These are phyloP conservation scores for Coilia nasus DNA, from an alignment of 2,797 vertebrate species.

Conservation along the genomic window DNA sequence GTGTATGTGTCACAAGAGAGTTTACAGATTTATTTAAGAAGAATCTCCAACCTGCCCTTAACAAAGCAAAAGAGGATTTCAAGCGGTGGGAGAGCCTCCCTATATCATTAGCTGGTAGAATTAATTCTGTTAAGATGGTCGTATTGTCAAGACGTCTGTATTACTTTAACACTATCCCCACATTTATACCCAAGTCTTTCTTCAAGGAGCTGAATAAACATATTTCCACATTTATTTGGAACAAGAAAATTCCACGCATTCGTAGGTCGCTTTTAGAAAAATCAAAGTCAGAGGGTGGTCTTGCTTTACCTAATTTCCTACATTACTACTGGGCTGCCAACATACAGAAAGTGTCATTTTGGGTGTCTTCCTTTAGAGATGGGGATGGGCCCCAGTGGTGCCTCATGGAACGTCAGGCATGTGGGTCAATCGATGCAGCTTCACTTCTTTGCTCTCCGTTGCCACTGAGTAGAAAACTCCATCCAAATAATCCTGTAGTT, in stretches of 20 bases:
- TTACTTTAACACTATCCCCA: not conserved
- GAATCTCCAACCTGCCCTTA: conserved; percentile 27
- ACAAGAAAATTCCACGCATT: conserved; percentile 33
- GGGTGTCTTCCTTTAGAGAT: not conserved
- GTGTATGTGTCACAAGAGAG: not conserved
- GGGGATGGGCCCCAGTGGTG: conserved; percentile 24
- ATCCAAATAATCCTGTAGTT: conserved; percentile 17
- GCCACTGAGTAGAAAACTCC: not conserved
- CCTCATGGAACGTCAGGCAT: conserved; percentile 6
- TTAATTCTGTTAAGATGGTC: conserved; percentile 27
- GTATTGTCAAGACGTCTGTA: conserved; percentile 12
- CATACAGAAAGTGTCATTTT: conserved; percentile 30
- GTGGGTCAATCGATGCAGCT: not conserved
- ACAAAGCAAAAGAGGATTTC: conserved; percentile 15
- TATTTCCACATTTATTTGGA: conserved; percentile 34
- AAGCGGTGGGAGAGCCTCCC: not conserved
- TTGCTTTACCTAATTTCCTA: conserved; percentile 30
- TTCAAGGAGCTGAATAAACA: conserved; percentile 35
- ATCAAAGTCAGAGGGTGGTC: conserved; percentile 23
- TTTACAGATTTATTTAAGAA: conserved; percentile 19
- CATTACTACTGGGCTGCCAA: conserved; percentile 31
- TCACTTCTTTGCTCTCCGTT: conserved; percentile 28
- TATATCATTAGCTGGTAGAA: conserved; percentile 25
- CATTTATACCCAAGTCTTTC: conserved; percentile 1
- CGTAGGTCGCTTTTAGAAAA: conserved; percentile 25